Base-by-base conservation (phyloP, 1,140 invertebrate genomes). In the Solenopsis fugax region DNA sequence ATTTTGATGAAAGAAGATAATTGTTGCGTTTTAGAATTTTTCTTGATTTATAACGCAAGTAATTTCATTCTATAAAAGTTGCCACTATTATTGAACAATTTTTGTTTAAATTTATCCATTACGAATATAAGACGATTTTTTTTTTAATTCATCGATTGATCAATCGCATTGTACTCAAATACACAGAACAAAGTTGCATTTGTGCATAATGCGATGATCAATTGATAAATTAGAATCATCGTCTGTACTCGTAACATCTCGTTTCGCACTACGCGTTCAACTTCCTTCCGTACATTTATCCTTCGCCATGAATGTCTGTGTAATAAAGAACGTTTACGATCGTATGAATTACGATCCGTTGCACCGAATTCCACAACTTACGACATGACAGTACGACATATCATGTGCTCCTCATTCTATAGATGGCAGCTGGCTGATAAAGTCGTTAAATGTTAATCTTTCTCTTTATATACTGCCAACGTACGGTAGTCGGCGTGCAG, bases 361-460 rank as follows among this genome's bases (percentile, higher is more conserved):
- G 21, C 58, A 65, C 50, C 56, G 73, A 62, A 82, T 60, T 54
- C 34, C 34, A 37, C 24, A 62, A 41, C 12, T 62, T 50, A 34
- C 16, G 24, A 58, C 69, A 72, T 41, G 56, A 87, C 82, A 64
- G 45, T 29, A 64, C 29, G n/a, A n/a, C n/a, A n/a, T 86, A 45
- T 64, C 52, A 67, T 60, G 76, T 41, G 52, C 24, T 18, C 2
- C 41, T 67, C 24, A 21, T 65, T 77, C 48, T 72, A 29, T 72
- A 88, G 29, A 52, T 62, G 73, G 21, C 56, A 73, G 45, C 54
- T 34, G 60, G 7, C 34, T 67, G 87, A 58, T 52, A 69, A 29
- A 60, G 73, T 87, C 90, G 88, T 90, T 91, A 91, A 91, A 91
- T 88, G 87, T 90, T 90, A 90, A 91, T 90, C 86, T 86, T 50